Conservation (phyloP, 2,888 invertebrate species). For the Bombylius discolor region DNA sequence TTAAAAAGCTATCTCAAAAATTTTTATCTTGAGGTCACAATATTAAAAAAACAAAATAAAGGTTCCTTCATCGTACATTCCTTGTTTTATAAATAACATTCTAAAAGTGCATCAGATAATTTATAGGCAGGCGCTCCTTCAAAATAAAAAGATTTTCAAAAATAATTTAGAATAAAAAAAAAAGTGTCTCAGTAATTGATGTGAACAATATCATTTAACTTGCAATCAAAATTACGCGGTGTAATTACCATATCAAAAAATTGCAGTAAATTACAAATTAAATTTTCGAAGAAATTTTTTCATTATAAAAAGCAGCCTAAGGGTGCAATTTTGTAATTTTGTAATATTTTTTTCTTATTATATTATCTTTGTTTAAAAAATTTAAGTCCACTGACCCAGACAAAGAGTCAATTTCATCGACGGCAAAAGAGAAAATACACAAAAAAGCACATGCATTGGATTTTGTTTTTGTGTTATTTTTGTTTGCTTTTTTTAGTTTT, state of each 20-base stretch:
- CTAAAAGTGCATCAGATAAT: too few relatives aligned
- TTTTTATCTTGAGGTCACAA: too few relatives aligned
- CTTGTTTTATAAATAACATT: too few relatives aligned
- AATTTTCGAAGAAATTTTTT: neutral
- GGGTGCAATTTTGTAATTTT: neutral
- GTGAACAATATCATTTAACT: conserved; percentile 2
- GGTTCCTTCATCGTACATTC: too few relatives aligned
- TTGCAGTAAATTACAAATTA: neutral
- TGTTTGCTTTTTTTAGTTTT: too few relatives aligned
- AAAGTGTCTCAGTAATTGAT: conserved; percentile 4
- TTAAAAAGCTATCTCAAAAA: too few relatives aligned
- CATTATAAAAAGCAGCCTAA: neutral
- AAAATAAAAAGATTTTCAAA: too few relatives aligned
- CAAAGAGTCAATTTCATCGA: neutral
- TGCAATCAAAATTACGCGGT: conserved; percentile 3
- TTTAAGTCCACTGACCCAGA: neutral
- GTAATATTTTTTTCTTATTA: neutral
- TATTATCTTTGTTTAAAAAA: neutral
- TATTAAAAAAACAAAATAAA: too few relatives aligned
- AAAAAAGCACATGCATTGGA: neutral
- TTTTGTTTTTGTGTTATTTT: too few relatives aligned
- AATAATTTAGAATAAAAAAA: neutral
- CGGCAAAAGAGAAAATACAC: neutral
- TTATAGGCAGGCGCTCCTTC: too few relatives aligned
- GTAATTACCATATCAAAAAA: conserved; percentile 1